Evolutionary conservation across 1,140 invertebrate genomes (phyloP).

Genomic region (Asbolus verrucosus): DNA sequence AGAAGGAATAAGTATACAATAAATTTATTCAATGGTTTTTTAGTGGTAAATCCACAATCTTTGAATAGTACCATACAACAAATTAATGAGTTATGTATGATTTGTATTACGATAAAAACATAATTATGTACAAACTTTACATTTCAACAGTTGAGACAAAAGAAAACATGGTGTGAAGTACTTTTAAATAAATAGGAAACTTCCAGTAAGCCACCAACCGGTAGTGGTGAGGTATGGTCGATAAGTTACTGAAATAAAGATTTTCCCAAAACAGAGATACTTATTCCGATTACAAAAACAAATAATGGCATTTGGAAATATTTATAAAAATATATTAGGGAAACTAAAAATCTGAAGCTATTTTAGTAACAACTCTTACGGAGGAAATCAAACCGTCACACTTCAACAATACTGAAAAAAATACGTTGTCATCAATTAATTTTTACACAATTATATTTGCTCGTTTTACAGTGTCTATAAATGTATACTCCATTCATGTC

Average conservation of each 20-base stretch:
- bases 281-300: constrained; percentile 3
- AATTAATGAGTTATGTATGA: constrained; percentile 2
- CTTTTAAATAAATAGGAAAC: neutral
- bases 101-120: constrained; percentile 31
- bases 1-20: too few species aligned
- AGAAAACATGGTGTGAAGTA: neutral
- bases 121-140: constrained; percentile 34
- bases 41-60: too few species aligned
- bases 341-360: neutral
- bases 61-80: neutral
- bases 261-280: too few species aligned
- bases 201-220: too few species aligned
- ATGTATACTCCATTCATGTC: constrained; percentile 41
- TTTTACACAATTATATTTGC: constrained; percentile 8
- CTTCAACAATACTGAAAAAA: constrained; percentile 26
- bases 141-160: constrained; percentile 13
- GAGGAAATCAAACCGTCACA: constrained; percentile 9
- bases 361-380: neutral
- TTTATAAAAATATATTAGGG: constrained; percentile 24
- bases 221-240: too few species aligned
- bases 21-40: too few species aligned
- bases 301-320: neutral
- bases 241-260: too few species aligned
- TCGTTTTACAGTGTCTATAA: constrained; percentile 26
- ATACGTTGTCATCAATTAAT: constrained; percentile 7